Evolutionary conservation across 2,888 invertebrate species (phyloP).

Genomic region (Patella depressa): DNA sequence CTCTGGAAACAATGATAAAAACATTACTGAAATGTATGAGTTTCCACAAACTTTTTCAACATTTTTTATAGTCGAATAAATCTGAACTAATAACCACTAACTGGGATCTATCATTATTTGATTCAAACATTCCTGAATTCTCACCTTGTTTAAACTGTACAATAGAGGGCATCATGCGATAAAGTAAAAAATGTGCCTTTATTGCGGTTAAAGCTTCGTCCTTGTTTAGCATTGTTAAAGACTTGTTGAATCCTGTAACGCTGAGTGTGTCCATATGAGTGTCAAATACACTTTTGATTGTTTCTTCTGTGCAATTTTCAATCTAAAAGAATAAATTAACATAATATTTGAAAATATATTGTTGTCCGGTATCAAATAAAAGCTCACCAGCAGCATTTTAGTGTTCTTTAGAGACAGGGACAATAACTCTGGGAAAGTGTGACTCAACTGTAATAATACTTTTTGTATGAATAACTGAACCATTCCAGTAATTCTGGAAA

Average conservation of each 20-base stretch:
- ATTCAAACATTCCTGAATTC: background rate
- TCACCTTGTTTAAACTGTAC: background rate
- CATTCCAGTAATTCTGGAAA: too few relatives aligned
- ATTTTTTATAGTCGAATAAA: too few relatives aligned
- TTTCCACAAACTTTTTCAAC: too few relatives aligned
- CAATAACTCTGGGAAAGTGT: too few relatives aligned
- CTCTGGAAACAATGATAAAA: too few relatives aligned
- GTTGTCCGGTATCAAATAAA: too few relatives aligned
- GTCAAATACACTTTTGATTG: background rate
- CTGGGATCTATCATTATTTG: too few relatives aligned
- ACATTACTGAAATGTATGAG: too few relatives aligned
- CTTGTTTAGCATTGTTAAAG: background rate
- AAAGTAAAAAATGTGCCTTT: background rate
- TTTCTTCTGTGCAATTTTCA: slow-evolving; percentile 2
- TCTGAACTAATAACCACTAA: too few relatives aligned
- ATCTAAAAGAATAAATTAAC: background rate
- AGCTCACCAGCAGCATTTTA: too few relatives aligned
- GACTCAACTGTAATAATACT: background rate
- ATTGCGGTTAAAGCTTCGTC: background rate
- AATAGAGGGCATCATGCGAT: background rate
- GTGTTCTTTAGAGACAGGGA: too few relatives aligned
- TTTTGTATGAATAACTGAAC: background rate
- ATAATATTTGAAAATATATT: too few relatives aligned
- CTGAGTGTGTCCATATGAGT: background rate
- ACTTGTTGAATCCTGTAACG: background rate